Base-by-base conservation (phyloP, 2,888 invertebrate species). In the Eristalis pertinax region DNA sequence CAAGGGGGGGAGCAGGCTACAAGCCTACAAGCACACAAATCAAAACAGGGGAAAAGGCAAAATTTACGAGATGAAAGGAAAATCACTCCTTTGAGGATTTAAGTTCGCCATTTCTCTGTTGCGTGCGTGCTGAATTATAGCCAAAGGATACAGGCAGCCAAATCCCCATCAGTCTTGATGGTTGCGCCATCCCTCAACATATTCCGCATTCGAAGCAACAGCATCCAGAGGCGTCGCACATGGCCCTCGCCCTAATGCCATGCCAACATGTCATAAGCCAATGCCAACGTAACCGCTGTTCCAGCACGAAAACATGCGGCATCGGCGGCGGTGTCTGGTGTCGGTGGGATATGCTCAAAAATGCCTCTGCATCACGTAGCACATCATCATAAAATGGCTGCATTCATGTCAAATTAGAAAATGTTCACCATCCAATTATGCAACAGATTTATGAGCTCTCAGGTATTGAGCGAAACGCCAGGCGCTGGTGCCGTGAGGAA, bases 341-440 rank as follows among this genome's bases (percentile, higher is more conserved):
- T 3, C 43, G 43, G 43, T 43, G 15, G 24, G 60, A 56, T 62
- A 32, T 75, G 74, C 35, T 69, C 62, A 65, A 73, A 76, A 77
- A 73, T 77, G 65, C 72, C 58, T 38, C 50, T 58, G 60, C 69
- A 64, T 64, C 85, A 85, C 85, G 85, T 86, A 75, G 64, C 64
- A 78, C 62, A 70, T 82, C 78, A 79, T 75, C 82, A 78, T 79
- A 82, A 86, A 78, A 78, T 70, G 70, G 70, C 75, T 70, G 74
- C 78, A 86, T 82, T 82, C 74, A 82, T 26, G 86, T 86, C 86
- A 86, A 86, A 82, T 86, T 82, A 82, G 74, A 86, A 86, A 83
- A 70, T 43, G 82, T 82, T 86, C 83, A 75, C 74, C 75, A 75
- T 75, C 78, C 78, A 86, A 86, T 86, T 86, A 86, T 82, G 82